Percentiles rank a stretch among this genome's conserved stretches.
Evolutionary conservation across 1,140 invertebrate genomes (phyloP).

Genomic region (Ceratina australensis): DNA sequence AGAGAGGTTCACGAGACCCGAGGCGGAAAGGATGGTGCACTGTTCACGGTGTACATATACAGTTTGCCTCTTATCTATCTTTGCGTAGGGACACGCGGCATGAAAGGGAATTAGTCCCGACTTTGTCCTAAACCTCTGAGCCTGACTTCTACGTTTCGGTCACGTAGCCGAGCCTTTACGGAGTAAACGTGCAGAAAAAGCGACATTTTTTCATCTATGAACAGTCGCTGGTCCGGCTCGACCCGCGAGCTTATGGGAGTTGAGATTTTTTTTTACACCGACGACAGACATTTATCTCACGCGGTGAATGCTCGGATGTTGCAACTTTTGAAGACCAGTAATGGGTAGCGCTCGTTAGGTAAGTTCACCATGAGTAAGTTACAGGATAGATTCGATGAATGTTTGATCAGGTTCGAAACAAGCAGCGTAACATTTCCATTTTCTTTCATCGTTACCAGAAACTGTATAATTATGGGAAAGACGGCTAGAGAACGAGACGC

Average conservation of each 20-base stretch:
- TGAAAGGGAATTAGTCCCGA: slow-evolving; percentile 41
- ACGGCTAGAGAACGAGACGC: too few species aligned
- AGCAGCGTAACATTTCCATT: too few species aligned
- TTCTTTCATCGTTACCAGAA: too few species aligned
- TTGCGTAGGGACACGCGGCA: slow-evolving; percentile 18
- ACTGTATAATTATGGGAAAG: too few species aligned
- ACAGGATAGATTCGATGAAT: background rate
- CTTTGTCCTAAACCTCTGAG: slow-evolving; percentile 34
- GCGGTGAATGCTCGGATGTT: background rate
- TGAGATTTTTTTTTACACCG: background rate
- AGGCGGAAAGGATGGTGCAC: slow-evolving; percentile 5
- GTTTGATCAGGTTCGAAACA: background rate
- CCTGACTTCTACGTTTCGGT: slow-evolving; percentile 16
- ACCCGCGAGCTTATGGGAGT: background rate
- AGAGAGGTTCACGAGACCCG: background rate
- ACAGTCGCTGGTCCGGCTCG: background rate
- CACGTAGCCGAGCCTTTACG: slow-evolving; percentile 7
- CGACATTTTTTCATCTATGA: slow-evolving; percentile 13
- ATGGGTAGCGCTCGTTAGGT: background rate
- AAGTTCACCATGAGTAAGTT: slow-evolving; percentile 7
- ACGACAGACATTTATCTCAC: background rate
- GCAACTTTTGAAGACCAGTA: background rate
- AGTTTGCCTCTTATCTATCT: slow-evolving; percentile 33
- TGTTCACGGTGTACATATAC: slow-evolving; percentile 18
- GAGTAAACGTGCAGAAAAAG: slow-evolving; percentile 14